Percentiles rank a stretch among this genome's conserved stretches.
phyloP scores from a whole-genome alignment of 2,888 invertebrate species.

The Lepidocyrtinus sp. region DNA sequence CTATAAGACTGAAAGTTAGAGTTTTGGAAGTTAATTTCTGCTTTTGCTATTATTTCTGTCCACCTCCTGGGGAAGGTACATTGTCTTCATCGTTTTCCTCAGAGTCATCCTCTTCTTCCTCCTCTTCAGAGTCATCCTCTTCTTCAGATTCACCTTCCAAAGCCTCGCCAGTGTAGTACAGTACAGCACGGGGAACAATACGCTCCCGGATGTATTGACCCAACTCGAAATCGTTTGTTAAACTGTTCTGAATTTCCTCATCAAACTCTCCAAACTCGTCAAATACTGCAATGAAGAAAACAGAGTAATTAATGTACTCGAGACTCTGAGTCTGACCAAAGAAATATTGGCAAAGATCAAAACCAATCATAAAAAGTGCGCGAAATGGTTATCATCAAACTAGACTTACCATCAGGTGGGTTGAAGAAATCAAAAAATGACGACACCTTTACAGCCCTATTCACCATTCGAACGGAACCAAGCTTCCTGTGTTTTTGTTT shows the following conservation, averaged over 20 bases:
- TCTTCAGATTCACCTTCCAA: constrained; percentile 47
- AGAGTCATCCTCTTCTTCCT: background rate
- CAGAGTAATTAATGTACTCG: no score
- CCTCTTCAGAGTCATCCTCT: constrained; percentile 42
- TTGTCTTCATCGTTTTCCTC: constrained; percentile 62
- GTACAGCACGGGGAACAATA: constrained; percentile 94
- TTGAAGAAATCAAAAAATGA: constrained; percentile 99
- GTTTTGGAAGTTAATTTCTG: no score
- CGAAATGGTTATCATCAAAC: background rate
- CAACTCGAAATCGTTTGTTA: constrained; percentile 97
- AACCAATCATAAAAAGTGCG: background rate
- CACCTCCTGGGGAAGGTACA: constrained; percentile 74
- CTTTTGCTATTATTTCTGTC: no score
- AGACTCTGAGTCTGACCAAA: no score
- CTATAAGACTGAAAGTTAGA: no score
- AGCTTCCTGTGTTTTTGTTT: constrained; percentile 99
- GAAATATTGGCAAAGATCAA: no score
- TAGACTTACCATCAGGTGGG: constrained; percentile 78
- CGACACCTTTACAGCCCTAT: constrained; percentile 95
- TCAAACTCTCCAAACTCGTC: constrained; percentile 86
- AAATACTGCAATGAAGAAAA: constrained; percentile 89
- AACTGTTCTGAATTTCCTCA: constrained; percentile 87
- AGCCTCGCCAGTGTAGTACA: constrained; percentile 89
- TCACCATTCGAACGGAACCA: constrained; percentile 92
- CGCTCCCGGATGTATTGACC: constrained; percentile 98